phyloP scores from a whole-genome alignment of 2,113 vertebrate genomes.

The Hemichromis elongatus region DNA sequence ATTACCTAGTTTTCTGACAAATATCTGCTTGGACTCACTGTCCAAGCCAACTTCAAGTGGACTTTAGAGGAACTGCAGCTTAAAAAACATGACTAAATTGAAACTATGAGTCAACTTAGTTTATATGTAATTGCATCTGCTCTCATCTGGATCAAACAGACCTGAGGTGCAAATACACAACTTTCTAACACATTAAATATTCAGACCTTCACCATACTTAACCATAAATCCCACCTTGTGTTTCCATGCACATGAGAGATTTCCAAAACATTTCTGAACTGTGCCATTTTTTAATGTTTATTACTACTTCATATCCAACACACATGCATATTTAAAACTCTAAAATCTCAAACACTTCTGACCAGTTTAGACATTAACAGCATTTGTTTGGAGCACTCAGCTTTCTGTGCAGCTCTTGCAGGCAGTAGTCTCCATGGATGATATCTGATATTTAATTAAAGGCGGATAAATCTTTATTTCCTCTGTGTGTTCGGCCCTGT shows the following conservation, averaged over 20 bases:
- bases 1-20: background rate
- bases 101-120: background rate
- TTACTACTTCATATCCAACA: background rate
- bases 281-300: background rate
- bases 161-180: background rate
- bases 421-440: background rate
- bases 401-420: background rate
- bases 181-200: background rate
- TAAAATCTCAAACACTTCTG: background rate
- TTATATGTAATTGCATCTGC: background rate
- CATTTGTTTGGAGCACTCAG: background rate
- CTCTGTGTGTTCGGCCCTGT: slow-evolving; percentile 2
- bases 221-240: background rate
- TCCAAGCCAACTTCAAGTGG: background rate
- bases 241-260: background rate
- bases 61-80: background rate
- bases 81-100: background rate
- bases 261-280: background rate
- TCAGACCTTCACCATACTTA: background rate
- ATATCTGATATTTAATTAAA: slow-evolving; percentile 38
- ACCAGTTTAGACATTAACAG: background rate
- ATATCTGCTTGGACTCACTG: background rate
- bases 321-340: background rate
- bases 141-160: background rate
- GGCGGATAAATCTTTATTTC: slow-evolving; percentile 16